phyloP scores from a whole-genome alignment of 2,113 vertebrate genomes.

The Talpa occidentalis region DNA sequence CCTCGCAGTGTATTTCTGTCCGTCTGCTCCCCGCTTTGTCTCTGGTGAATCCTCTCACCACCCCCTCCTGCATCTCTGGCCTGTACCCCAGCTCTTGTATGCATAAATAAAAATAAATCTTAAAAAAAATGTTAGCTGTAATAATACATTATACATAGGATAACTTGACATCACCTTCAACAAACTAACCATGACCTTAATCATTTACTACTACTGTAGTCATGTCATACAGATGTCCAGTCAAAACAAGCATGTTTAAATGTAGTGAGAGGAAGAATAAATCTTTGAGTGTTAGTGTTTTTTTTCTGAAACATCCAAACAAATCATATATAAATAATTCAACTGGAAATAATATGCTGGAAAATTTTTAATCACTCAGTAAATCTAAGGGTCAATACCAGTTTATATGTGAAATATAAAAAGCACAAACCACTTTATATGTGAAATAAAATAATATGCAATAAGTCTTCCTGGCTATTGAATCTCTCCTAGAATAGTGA shows the following conservation, averaged over 20 bases:
- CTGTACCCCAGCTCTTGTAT: too few relatives aligned
- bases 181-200: neutral
- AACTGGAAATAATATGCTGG: neutral
- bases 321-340: neutral
- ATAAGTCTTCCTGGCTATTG: neutral
- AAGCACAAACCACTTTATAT: neutral
- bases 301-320: constrained; percentile 19
- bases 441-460: neutral
- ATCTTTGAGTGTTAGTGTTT: neutral
- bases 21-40: too few relatives aligned
- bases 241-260: neutral
- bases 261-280: neutral
- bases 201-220: neutral
- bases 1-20: too few relatives aligned
- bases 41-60: too few relatives aligned
- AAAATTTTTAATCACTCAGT: neutral
- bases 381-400: constrained; percentile 42
- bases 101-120: too few relatives aligned
- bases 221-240: neutral
- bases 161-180: neutral
- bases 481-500: neutral
- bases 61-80: too few relatives aligned
- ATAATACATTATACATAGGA: neutral
- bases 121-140: neutral
- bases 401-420: neutral